Conservation (phyloP, 2,797 vertebrate genomes). For the Falco concolor region DNA sequence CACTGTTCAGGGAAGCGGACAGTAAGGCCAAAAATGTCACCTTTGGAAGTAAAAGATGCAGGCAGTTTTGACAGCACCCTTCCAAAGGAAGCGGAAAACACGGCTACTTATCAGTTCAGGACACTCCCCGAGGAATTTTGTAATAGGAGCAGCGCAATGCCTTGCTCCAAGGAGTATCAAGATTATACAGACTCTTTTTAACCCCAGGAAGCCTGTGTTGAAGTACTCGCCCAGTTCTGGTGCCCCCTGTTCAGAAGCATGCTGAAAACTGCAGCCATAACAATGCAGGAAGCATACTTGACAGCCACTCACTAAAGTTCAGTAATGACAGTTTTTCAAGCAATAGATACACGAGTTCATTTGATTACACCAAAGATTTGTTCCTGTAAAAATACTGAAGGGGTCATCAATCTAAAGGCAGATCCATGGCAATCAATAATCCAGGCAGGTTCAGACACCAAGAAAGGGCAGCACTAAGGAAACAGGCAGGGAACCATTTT, state of each 20-base stretch:
- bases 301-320: neutral
- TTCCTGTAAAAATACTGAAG: neutral
- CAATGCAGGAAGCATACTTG: accelerated
- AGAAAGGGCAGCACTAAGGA: neutral
- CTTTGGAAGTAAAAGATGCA: neutral
- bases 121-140: neutral
- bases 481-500: neutral
- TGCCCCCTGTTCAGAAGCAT: accelerated
- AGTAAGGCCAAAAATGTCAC: neutral
- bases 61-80: neutral
- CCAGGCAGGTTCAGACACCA: neutral
- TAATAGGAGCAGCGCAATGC: accelerated
- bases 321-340: neutral
- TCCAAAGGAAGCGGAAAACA: neutral
- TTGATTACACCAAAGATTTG: neutral
- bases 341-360: neutral
- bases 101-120: neutral
- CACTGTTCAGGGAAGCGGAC: neutral
- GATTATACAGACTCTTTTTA: neutral
- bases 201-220: accelerated
- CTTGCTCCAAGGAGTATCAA: neutral
- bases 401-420: neutral
- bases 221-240: neutral
- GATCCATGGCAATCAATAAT: neutral
- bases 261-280: neutral